These are phyloP conservation scores for Cotesia chilonis DNA, from an alignment of 1,140 invertebrate genomes.

Conservation along the genomic window DNA sequence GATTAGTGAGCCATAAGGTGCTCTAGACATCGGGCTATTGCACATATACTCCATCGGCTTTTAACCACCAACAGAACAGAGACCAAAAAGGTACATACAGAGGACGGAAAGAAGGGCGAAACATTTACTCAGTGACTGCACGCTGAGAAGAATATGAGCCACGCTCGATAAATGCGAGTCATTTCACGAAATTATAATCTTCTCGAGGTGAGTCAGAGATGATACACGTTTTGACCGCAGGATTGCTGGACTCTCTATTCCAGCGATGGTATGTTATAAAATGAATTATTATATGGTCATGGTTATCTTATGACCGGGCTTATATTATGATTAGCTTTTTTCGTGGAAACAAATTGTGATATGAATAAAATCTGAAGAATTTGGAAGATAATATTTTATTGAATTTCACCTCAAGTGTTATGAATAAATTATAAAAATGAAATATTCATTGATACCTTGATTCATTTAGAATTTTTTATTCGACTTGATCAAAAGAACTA, in stretches of 20 bases:
- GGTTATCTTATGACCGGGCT: background rate
- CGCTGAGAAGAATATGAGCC: constrained; percentile 34
- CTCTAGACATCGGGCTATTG: constrained; percentile 5
- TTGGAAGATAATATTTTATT: background rate
- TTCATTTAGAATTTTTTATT: too few species aligned
- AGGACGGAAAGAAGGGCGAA: background rate
- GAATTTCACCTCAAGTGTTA: background rate
- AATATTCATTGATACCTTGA: background rate
- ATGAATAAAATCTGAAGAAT: background rate
- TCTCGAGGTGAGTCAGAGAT: constrained; percentile 22
- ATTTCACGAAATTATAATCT: constrained; percentile 37
- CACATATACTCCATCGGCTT: constrained; percentile 23
- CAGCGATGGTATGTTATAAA: background rate
- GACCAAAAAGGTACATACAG: background rate
- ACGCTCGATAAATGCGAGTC: constrained; percentile 31
- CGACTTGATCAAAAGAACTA: too few species aligned
- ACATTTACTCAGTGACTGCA: constrained; percentile 11
- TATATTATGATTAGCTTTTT: background rate
- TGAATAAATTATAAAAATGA: background rate
- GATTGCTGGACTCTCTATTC: background rate
- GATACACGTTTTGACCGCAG: constrained; percentile 25
- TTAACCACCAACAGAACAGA: background rate
- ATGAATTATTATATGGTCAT: constrained; percentile 7
- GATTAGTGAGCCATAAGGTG: constrained; percentile 15
- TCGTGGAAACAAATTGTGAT: constrained; percentile 7